Evolutionary conservation across 1,140 invertebrate genomes (phyloP), one percentile per base, ranked within the genome.

Genomic region (Euura saliciscinereae): DNA sequence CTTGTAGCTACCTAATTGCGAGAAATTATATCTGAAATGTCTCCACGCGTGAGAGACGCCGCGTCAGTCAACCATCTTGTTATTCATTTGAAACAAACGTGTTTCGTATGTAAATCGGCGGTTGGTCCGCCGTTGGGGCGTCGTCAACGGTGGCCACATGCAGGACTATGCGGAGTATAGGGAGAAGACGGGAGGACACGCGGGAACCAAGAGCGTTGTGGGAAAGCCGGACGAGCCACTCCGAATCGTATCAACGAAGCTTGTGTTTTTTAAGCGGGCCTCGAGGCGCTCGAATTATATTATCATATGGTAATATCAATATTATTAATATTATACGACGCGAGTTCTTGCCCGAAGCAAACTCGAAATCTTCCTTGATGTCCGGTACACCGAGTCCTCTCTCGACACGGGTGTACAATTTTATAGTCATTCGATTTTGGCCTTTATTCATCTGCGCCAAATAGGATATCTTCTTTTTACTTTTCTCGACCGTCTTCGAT

Each of bases 81-180:
- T 59, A 8, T 28, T 28, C 28, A 28, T 28, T 28, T 28, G 28
- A 28, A 28, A 28, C 77, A 78, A 79, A 81, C 65, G 75, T 74
- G 73, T 79, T 77, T 77, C 76, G 78, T 76, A 79, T 79, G 80
- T 77, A 81, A 83, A 83, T 80, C 72, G 71, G 71, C 70, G 51
- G 51, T 28, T 28, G 28, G 28, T 28, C 28, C 28, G 28, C 13
- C 6, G 51, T 59, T 59, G 51, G 51, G 51, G 51, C 51, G 51
- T 59, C 51, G 51, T 59, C 6, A 8, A 59, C 51, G 70, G 43
- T 46, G 71, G 66, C 43, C 46, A 28, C 72, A 70, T 73, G 71
- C 51, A n/a, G 51, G 8, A 59, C 8, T 8, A 59, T n/a, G 8
- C 51, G 51, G 51, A 59, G 68, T 69, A 73, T 71, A 73, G 44